Base-by-base conservation (phyloP, 2,113 vertebrate species). In the Sardina pilchardus region DNA sequence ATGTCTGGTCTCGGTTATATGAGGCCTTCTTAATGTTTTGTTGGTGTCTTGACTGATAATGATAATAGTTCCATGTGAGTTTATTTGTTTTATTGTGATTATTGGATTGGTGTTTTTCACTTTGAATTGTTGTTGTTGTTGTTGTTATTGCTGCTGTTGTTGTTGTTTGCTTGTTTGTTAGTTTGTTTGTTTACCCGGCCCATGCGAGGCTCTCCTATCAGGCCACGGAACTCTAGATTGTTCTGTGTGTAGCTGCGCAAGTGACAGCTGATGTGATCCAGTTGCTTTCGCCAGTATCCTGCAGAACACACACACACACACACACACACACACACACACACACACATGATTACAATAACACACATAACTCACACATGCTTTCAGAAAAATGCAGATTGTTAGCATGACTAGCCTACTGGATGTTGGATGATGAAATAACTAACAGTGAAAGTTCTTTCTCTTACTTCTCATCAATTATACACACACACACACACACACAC, bases 201-300 rank as follows among this genome's bases (percentile, higher is more conserved):
- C 95, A 99, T 96, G 17, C 95, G 96, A 84, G 97, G 98, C 67
- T 99, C 97, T 90, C 96, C 97, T 85, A 99, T 92, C 90, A 99
- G 92, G 4, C 96, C 90, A 86, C 97, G 96, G 94, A 99, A 99
- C 88, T 97, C 93, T 82, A 92, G 86, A 82, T 97, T 95, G 93
- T 98, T 99, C 91, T 98, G 98, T 44, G 97, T 90, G 10, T 97
- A 97, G 89, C 96, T 96, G 83, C 97, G 95, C 83, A 99, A 93
- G 89, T 99, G 98, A 81, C 97, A 95, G 6, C 97, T 97, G 36
- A 99, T 88, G 0, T 99, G 98, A 92, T 99, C 98, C 92, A 99
- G 19, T 90, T 99, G 98, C 90, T 96, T 97, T 90, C 98, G 96
- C 97, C 98, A 99, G 92, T 95, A 99, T 59, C 98, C 98, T 99